Percentiles rank a stretch among this genome's conserved stretches.
phyloP scores from a whole-genome alignment of 2,113 vertebrate genomes.

The Heloderma charlesbogerti region DNA sequence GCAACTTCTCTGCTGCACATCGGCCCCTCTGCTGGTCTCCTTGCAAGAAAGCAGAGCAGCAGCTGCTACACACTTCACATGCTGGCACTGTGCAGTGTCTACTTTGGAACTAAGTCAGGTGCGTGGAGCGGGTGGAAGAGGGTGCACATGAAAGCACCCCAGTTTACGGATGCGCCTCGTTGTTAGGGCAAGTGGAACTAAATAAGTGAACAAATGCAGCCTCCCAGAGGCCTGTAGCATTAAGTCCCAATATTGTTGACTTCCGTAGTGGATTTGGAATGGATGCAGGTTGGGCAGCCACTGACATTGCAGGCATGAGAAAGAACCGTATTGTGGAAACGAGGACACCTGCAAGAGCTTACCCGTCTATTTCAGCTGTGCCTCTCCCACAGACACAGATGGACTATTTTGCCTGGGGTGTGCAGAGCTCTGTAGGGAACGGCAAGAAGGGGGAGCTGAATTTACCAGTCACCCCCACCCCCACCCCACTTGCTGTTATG shows the following conservation, averaged over 20 bases:
- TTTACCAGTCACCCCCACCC: conserved; percentile 37
- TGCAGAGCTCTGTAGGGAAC: conserved; percentile 23
- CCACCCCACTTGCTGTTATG: background rate
- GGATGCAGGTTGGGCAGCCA: background rate
- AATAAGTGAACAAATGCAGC: background rate
- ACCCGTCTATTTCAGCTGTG: background rate
- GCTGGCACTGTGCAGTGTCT: too few relatives aligned
- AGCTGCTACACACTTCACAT: background rate
- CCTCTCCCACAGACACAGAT: background rate
- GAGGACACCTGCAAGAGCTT: conserved; percentile 41
- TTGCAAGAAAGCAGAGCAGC: background rate
- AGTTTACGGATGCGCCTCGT: too few relatives aligned
- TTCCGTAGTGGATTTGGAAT: background rate
- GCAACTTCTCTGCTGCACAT: background rate
- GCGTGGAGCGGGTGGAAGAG: background rate
- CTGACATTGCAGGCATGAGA: background rate
- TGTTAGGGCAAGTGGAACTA: background rate
- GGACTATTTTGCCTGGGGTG: accelerated
- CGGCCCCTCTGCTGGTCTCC: background rate
- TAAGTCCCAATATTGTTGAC: background rate
- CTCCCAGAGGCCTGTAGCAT: background rate
- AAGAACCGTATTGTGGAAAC: conserved; percentile 5
- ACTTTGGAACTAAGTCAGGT: background rate
- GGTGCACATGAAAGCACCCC: background rate
- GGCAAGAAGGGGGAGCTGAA: background rate